phyloP scores from a whole-genome alignment of 2,888 invertebrate species.

The Dicranocentrus wangi region DNA sequence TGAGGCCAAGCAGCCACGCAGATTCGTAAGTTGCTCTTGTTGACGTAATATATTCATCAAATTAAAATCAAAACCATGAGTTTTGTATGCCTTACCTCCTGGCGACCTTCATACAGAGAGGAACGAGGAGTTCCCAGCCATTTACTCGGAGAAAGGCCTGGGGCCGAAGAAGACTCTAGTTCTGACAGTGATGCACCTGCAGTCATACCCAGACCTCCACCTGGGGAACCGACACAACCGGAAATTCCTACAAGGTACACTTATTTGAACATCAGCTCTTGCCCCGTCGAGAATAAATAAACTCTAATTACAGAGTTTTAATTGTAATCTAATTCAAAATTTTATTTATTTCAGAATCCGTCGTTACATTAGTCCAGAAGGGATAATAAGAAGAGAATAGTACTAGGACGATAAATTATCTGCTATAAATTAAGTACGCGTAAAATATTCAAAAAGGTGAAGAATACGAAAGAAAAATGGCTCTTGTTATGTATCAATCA shows the following conservation, averaged over 20 bases:
- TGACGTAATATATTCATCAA: neutral
- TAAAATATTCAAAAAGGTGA: too few relatives aligned
- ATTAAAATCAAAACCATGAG: neutral
- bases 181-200: conserved; percentile 67
- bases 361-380: conserved; percentile 67
- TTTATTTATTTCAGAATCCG: conserved; percentile 64
- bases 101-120: conserved; percentile 45
- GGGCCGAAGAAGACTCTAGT: conserved; percentile 70
- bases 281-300: too few relatives aligned
- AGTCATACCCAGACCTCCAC: conserved; percentile 67
- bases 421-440: too few relatives aligned
- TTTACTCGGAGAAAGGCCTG: conserved; percentile 69
- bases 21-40: conserved; percentile 57
- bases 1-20: conserved; percentile 48
- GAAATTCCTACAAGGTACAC: conserved; percentile 71
- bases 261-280: too few relatives aligned
- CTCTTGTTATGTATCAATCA: too few relatives aligned
- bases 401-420: too few relatives aligned
- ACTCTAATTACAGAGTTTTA: too few relatives aligned
- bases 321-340: neutral
- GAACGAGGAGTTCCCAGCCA: conserved; percentile 71
- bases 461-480: too few relatives aligned
- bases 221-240: conserved; percentile 71
- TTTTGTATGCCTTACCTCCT: too few relatives aligned
- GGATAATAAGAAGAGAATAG: conserved; percentile 55